Evolutionary conservation across 1,140 invertebrate genomes (phyloP), one percentile per base, ranked within the genome.

Genomic region (Drosophila insularis): DNA sequence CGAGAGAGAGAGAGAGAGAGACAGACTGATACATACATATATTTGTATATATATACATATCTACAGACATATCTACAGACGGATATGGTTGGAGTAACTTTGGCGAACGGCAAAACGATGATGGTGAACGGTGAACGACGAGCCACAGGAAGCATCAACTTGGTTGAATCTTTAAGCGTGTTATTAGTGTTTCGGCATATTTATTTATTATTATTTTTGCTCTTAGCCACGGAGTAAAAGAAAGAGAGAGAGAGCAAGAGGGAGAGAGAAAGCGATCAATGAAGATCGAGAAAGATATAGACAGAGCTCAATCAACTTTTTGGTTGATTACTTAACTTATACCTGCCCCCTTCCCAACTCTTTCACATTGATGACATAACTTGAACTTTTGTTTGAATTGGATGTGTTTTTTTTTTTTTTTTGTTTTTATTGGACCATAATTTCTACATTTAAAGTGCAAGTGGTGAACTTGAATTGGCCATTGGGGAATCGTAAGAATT

Each of bases 151-250:
- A 87, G 82, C 82, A 80, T 75, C 82, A 73, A 87, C 84, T 87
- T 87, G 82, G 79, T 75, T 69, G 80, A 89, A 82, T 82, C 84
- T 74, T 82, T 82, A 89, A 82, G 79, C 79, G 84, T 87, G 84
- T 87, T 87, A 87, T 89, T 87, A 87, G 84, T 87, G 84, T 87
- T 89, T 87, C 80, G 84, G 84, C 73, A 87, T 84, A 87, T 87
- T 87, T 87, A 87, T 87, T 87, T 87, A 87, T 87, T 87, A 87
- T 87, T 72, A 86, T 87, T 87, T 86, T 74, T 13, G 63, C 32
- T 35, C 32, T 71, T 37, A 58, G 40, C 43, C 50, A 40, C 17
- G 23, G 14, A 32, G 2, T 2, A 63, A 50, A 55, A 35, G 43
- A n/a, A 2, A 35, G 2, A 35, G 8, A 35, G 7, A 2, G 32